Evolutionary conservation across 2,888 invertebrate genomes (phyloP).

Genomic region (Drosophila anomalipes): DNA sequence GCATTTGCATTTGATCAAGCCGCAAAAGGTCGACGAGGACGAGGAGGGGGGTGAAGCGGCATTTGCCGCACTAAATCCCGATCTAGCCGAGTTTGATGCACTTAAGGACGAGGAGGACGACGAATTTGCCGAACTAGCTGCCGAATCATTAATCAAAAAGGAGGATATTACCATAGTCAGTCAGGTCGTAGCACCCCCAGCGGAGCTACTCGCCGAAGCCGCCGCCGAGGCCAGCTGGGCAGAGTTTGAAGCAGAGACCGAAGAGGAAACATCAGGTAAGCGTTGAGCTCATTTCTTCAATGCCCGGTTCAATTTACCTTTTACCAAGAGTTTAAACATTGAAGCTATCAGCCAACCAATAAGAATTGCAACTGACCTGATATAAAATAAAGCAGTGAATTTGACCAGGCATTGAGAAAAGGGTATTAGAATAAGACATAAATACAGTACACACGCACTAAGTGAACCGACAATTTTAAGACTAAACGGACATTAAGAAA

Average conservation of each 20-base stretch:
- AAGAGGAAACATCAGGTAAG: conserved; percentile 49
- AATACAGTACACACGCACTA: not conserved
- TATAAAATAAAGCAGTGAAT: not conserved
- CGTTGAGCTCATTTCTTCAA: not conserved
- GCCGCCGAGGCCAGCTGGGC: conserved; percentile 87
- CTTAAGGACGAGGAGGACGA: conserved; percentile 89
- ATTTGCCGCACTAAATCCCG: conserved; percentile 63
- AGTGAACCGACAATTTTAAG: not conserved
- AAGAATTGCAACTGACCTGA: not conserved
- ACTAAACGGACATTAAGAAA: not conserved
- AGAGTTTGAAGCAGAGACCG: conserved; percentile 87
- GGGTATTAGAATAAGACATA: not conserved
- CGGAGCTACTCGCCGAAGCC: conserved; percentile 86
- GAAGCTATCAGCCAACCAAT: not conserved
- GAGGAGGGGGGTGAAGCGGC: conserved; percentile 47
- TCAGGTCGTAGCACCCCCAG: conserved; percentile 84
- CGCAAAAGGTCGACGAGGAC: conserved; percentile 80
- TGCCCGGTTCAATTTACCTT: not conserved
- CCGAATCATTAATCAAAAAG: conserved; percentile 89
- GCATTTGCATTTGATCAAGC: conserved; percentile 87
- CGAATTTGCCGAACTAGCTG: conserved; percentile 91
- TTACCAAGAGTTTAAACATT: not conserved
- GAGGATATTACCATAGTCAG: conserved; percentile 85
- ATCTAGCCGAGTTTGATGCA: conserved; percentile 87
- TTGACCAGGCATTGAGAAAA: not conserved